Evolutionary conservation across 2,113 vertebrate species (phyloP).

Genomic region (Gopherus evgoodei): DNA sequence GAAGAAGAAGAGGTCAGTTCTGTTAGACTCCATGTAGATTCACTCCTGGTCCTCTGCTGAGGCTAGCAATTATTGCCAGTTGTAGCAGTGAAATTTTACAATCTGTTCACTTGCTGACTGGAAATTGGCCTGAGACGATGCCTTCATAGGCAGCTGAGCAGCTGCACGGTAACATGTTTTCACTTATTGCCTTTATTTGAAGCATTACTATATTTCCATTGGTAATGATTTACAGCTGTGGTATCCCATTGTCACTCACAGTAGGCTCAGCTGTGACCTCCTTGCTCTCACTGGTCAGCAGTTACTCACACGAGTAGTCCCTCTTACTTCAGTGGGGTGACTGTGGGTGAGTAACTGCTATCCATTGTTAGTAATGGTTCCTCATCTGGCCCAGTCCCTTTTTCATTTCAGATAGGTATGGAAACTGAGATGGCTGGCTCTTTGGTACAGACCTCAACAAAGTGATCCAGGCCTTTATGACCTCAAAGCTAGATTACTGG

Average conservation of each 20-base stretch:
- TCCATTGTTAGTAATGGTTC: not conserved
- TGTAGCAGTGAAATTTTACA: not conserved
- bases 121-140: not conserved
- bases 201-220: not conserved
- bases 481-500: not conserved
- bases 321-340: not conserved
- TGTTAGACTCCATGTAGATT: not conserved
- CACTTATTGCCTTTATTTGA: not conserved
- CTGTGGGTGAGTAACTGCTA: not conserved
- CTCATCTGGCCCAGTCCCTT: not conserved
- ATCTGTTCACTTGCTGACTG: not conserved
- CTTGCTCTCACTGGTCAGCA: not conserved
- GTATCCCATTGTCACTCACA: not conserved
- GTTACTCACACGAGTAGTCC: not conserved
- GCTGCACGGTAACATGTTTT: rapidly evolving
- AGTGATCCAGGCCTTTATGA: not conserved
- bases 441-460: not conserved
- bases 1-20: not conserved
- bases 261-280: not conserved
- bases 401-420: slow-evolving; percentile 28
- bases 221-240: not conserved
- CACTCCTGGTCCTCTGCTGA: not conserved
- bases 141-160: not conserved
- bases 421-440: slow-evolving; percentile 3
- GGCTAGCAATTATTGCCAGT: not conserved